Percentiles rank a stretch among this genome's conserved stretches.
phyloP scores from a whole-genome alignment of 35 echinoderm and acorn worm genomes.

The Strongylocentrotus purpuratus region DNA sequence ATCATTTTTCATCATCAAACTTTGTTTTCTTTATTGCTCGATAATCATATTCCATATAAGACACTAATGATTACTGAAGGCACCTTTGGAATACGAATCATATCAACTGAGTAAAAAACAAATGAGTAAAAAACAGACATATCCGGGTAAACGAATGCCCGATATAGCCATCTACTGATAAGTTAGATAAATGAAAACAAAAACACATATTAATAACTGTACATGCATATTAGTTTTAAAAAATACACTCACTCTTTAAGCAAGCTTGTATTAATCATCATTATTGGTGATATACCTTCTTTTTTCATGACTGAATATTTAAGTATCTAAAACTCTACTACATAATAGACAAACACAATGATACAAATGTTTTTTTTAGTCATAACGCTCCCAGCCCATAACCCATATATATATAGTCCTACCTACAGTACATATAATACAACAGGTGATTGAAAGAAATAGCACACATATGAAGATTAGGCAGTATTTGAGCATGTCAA shows the following conservation, averaged over 20 bases:
- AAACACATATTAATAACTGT: slow-evolving; percentile 6
- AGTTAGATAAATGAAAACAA: slow-evolving; percentile 19
- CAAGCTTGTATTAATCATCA: neutral
- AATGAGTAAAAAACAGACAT: neutral
- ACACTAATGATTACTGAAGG: neutral
- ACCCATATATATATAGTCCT: slow-evolving; percentile 40
- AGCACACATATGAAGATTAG: slow-evolving; percentile 35
- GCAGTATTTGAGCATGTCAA: slow-evolving; percentile 26
- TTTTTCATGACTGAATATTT: neutral
- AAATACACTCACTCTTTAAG: neutral
- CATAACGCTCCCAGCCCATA: neutral
- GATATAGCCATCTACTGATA: neutral
- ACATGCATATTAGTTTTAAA: slow-evolving; percentile 7
- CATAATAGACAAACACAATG: slow-evolving; percentile 10
- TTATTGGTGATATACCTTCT: neutral
- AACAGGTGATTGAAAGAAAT: slow-evolving; percentile 36
- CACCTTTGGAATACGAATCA: neutral
- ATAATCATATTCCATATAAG: neutral
- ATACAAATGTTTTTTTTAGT: slow-evolving; percentile 7
- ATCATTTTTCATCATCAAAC: neutral
- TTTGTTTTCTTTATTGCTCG: neutral
- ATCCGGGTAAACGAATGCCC: neutral
- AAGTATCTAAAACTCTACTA: neutral
- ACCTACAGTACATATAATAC: slow-evolving; percentile 42
- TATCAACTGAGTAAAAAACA: neutral